These are phyloP conservation scores for Ctenochaetus hawaiiensis DNA, from an alignment of 2,797 vertebrate species.

Conservation along the genomic window DNA sequence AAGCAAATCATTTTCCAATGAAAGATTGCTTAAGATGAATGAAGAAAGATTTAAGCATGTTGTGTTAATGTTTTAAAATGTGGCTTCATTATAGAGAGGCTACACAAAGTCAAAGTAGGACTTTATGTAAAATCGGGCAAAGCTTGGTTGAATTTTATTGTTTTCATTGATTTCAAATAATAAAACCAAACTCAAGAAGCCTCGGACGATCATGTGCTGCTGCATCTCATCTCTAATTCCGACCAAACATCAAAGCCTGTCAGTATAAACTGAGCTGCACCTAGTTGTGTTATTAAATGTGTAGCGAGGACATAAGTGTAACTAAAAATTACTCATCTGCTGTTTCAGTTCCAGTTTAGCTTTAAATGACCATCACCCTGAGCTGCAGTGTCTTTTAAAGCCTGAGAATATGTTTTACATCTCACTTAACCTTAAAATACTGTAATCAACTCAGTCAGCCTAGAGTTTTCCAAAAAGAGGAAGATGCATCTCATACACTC, in stretches of 20 bases:
- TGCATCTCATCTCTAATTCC: background rate
- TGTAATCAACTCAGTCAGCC: too few species aligned
- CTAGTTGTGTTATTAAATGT: background rate
- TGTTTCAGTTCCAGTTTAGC: background rate
- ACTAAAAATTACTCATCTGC: background rate
- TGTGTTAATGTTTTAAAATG: background rate
- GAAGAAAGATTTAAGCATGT: background rate
- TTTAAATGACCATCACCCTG: background rate
- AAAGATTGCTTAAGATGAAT: background rate
- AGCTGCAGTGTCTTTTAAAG: background rate
- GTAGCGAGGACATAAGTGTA: background rate
- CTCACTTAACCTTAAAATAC: too few species aligned
- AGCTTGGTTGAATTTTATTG: background rate
- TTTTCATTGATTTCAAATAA: background rate
- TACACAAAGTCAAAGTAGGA: background rate
- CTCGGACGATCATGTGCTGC: background rate
- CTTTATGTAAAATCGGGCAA: too few species aligned
- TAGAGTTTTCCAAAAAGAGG: constrained; percentile 4
- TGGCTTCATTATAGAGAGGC: background rate
- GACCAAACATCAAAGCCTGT: background rate
- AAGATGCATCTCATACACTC: background rate
- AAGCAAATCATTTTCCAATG: background rate
- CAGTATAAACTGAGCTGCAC: background rate
- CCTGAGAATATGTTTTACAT: too few species aligned
- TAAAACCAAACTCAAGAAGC: background rate